Evolutionary conservation across 1,140 invertebrate species (phyloP), one percentile per base, ranked within the genome.

Genomic region (Leptoteleia sp.): DNA sequence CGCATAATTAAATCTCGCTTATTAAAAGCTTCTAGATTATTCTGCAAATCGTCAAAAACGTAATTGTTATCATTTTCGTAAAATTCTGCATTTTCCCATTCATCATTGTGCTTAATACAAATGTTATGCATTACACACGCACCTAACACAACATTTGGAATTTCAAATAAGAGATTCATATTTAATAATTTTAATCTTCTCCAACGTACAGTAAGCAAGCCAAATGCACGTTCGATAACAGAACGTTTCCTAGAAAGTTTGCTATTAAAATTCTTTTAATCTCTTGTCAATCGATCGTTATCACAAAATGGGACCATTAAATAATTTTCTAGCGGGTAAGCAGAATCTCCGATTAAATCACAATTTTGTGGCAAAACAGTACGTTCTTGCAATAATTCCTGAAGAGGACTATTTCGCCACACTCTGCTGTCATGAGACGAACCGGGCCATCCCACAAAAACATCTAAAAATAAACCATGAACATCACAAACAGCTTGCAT

Each of bases 401-500:
- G n/a, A 11, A 64, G 17, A 13, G 61, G 61, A n/a, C 61, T 65
- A 7, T 65, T 65, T 5, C 35, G 22, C 64, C 52, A 68, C 15
- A 57, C 64, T 0, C 64, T 19, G 3, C 38, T 47, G 27, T 67
- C 50, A 16, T 67, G 64, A 7, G 25, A 35, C 0, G 64, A 54
- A 3, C 50, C 64, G 5, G 64, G 64, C 45, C 48, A 67, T 17
- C 64, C 50, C 12, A 31, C 35, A 25, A 67, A 67, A 1, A 33
- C 37, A n/a, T 65, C 59, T 12, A 64, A 38, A 15, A 64, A 64
- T 5, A 48, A 4, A 1, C 3, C 4, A 29, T 65, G 15, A 22
- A 37, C 54, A n/a, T 65, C 45, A 22, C 61, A 52, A n/a, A 65
- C 54, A 31, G 52, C 52, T 52, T 75, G 59, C 22, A 67, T 0